Percentiles rank a stretch among this genome's conserved stretches.
These are phyloP conservation scores for Hyposoter didymator DNA, from an alignment of 2,888 invertebrate genomes.

Conservation along the genomic window DNA sequence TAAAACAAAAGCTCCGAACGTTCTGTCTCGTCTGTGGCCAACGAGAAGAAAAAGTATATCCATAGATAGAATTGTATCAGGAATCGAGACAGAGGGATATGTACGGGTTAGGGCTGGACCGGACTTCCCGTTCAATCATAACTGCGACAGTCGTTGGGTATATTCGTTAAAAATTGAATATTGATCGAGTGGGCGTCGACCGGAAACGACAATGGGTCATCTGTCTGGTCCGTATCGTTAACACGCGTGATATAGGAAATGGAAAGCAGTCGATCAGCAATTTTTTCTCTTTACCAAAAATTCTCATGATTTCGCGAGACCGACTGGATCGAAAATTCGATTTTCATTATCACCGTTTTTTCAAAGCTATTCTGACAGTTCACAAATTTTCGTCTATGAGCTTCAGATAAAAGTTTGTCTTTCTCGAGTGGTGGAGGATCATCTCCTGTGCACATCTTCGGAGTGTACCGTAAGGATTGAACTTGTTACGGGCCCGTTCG, in stretches of 20 bases:
- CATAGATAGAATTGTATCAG: neutral
- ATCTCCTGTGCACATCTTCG: neutral
- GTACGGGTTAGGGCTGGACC: neutral
- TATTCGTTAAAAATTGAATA: conserved; percentile 51
- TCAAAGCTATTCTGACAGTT: neutral
- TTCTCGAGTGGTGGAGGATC: neutral
- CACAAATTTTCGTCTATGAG: neutral
- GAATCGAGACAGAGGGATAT: conserved; percentile 21
- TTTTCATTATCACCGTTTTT: neutral
- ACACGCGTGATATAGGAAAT: neutral
- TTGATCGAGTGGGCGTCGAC: conserved; percentile 38
- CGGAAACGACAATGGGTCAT: conserved; percentile 22
- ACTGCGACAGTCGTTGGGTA: conserved; percentile 35
- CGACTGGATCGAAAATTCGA: neutral
- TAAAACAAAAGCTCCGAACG: conserved; percentile 39
- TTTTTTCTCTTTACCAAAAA: neutral
- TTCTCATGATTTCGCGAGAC: neutral
- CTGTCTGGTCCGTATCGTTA: neutral
- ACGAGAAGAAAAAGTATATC: neutral
- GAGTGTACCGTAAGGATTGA: neutral
- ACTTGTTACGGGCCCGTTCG: conserved; percentile 17
- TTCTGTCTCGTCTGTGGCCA: conserved; percentile 34
- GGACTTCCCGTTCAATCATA: conserved; percentile 53
- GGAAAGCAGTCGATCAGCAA: neutral
- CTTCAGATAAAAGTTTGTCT: neutral